Percentiles rank a stretch among this genome's conserved stretches.
phyloP scores from a whole-genome alignment of 1,140 invertebrate genomes.

The Drosophila sucinea region DNA sequence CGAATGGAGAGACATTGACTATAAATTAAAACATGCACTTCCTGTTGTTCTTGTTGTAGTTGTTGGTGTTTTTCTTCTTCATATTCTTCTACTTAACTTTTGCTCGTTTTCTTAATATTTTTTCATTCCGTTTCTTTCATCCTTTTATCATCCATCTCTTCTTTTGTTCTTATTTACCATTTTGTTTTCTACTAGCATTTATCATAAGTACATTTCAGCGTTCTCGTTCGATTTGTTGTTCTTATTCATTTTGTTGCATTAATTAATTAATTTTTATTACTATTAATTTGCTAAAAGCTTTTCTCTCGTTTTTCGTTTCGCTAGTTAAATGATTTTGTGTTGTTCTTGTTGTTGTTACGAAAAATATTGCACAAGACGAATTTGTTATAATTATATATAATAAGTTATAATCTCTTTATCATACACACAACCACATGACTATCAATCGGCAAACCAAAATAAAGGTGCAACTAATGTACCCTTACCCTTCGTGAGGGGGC shows the following conservation, averaged over 20 bases:
- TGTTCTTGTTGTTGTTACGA: conserved; percentile 33
- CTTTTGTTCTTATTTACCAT: conserved; percentile 35
- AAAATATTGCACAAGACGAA: conserved; percentile 54
- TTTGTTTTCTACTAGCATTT: conserved; percentile 64
- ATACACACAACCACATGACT: conserved; percentile 72
- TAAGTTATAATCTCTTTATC: conserved; percentile 31
- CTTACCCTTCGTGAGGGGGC: background rate
- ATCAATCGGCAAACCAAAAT: conserved; percentile 62
- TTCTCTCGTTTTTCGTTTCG: conserved; percentile 20
- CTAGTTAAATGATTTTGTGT: conserved; percentile 29
- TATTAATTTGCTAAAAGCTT: conserved; percentile 29
- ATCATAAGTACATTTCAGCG: conserved; percentile 77
- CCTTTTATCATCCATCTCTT: conserved; percentile 6
- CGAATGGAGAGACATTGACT: conserved; percentile 24
- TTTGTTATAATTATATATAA: conserved; percentile 38
- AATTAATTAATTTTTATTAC: conserved; percentile 35
- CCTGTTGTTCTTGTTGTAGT: conserved; percentile 28
- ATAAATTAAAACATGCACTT: conserved; percentile 8
- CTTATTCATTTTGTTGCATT: conserved; percentile 26
- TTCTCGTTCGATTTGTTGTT: conserved; percentile 47
- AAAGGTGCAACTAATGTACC: background rate
- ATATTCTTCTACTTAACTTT: background rate
- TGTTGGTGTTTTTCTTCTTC: conserved; percentile 16
- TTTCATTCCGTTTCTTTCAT: conserved; percentile 5
- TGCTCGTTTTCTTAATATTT: background rate